Percentiles rank a stretch among this genome's conserved stretches.
phyloP scores from a whole-genome alignment of 2,888 invertebrate species.

The Nemoura dubitans region DNA sequence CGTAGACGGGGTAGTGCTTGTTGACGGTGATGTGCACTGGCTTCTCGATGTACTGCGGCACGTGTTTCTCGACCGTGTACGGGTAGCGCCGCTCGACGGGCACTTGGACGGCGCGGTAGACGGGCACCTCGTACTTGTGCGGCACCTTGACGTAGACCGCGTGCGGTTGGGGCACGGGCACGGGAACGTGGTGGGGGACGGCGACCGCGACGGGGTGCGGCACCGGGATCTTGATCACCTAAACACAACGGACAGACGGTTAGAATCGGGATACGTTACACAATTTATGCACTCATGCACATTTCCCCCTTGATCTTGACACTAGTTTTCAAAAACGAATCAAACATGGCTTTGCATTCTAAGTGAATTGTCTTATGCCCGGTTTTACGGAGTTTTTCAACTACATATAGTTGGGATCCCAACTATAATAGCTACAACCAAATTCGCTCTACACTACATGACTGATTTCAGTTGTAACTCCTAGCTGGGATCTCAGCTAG shows the following conservation, averaged over 20 bases:
- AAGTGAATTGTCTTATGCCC: too few relatives aligned
- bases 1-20: conserved; percentile 48
- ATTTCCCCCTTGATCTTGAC: too few relatives aligned
- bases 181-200: conserved; percentile 48
- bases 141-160: conserved; percentile 48
- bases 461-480: too few relatives aligned
- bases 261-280: not conserved
- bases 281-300: too few relatives aligned
- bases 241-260: not conserved
- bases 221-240: conserved; percentile 52
- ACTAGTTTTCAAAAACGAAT: too few relatives aligned
- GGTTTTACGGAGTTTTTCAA: too few relatives aligned
- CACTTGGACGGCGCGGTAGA: conserved; percentile 50
- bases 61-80: conserved; percentile 50
- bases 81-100: conserved; percentile 51
- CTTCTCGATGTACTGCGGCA: conserved; percentile 50
- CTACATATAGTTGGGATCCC: too few relatives aligned
- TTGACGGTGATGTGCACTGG: conserved; percentile 50
- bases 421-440: too few relatives aligned
- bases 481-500: too few relatives aligned
- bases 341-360: too few relatives aligned
- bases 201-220: conserved; percentile 49
- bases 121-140: conserved; percentile 49
- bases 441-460: too few relatives aligned
- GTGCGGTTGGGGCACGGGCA: conserved; percentile 48